A percentile compares a stretch with the other conserved stretches of the same genome.
phyloP scores from a whole-genome alignment of 2,888 invertebrate genomes.

The Nephrotoma appendiculata region DNA sequence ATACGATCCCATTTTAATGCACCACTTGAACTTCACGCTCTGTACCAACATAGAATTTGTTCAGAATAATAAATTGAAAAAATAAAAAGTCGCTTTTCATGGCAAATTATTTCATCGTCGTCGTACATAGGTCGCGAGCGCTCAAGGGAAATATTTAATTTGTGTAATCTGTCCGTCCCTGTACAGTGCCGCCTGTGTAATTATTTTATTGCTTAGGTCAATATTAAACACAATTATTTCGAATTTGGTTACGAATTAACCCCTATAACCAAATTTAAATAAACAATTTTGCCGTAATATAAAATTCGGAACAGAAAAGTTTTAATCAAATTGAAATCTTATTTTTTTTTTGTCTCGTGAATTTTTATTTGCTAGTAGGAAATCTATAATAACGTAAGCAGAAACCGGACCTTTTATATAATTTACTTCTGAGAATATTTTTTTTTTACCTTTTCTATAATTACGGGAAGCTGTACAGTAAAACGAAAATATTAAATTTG shows the following conservation, averaged over 20 bases:
- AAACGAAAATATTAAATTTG: background rate
- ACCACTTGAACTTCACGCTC: background rate
- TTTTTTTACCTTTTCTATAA: background rate
- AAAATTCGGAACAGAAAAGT: background rate
- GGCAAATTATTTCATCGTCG: background rate
- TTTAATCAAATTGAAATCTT: background rate
- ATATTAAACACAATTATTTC: background rate
- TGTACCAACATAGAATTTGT: background rate
- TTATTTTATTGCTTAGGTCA: background rate
- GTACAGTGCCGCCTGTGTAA: background rate
- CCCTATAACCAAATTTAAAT: background rate
- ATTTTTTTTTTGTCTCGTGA: too few species aligned
- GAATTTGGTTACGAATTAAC: background rate
- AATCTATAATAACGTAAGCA: too few species aligned
- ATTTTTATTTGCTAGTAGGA: too few species aligned
- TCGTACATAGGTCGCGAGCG: background rate
- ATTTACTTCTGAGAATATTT: background rate
- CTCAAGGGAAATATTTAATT: background rate
- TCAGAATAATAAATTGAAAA: background rate
- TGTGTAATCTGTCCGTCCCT: background rate
- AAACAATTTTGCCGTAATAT: background rate
- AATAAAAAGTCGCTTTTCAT: background rate
- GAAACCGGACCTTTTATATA: too few species aligned
- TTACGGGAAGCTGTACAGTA: background rate
- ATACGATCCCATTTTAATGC: background rate